phyloP scores from a whole-genome alignment of 2,113 vertebrate species.

The Deroptyus accipitrinus region DNA sequence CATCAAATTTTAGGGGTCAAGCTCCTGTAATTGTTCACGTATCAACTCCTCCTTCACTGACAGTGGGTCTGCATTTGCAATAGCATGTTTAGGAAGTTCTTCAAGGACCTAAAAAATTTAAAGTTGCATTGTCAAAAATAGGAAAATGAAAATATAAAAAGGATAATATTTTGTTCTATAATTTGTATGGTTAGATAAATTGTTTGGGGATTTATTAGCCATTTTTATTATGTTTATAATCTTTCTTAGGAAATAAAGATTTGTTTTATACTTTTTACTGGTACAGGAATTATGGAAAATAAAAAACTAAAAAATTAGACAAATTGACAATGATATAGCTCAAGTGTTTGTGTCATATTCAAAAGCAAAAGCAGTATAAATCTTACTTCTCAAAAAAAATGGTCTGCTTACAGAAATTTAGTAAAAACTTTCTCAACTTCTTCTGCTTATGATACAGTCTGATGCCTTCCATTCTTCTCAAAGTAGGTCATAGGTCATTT shows the following conservation, averaged over 20 bases:
- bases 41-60: not conserved
- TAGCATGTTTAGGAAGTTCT: not conserved
- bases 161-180: not conserved
- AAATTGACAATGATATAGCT: not conserved
- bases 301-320: not conserved
- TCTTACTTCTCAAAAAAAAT: not conserved
- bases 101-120: not conserved
- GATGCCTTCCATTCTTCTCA: not conserved
- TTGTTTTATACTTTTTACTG: not conserved
- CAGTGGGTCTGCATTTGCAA: not conserved
- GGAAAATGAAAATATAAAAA: not conserved
- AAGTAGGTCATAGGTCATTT: not conserved
- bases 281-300: not conserved
- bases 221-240: not conserved
- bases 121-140: not conserved
- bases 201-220: not conserved
- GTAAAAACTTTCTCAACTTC: not conserved
- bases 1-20: not conserved
- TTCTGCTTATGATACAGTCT: not conserved
- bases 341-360: not conserved
- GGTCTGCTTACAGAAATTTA: not conserved
- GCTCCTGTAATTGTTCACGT: not conserved
- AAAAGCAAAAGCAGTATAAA: not conserved
- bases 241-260: not conserved
- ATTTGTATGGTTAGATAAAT: not conserved